These are phyloP conservation scores for Shinisaurus crocodilurus DNA, from an alignment of 2,113 vertebrate genomes.

Conservation along the genomic window DNA sequence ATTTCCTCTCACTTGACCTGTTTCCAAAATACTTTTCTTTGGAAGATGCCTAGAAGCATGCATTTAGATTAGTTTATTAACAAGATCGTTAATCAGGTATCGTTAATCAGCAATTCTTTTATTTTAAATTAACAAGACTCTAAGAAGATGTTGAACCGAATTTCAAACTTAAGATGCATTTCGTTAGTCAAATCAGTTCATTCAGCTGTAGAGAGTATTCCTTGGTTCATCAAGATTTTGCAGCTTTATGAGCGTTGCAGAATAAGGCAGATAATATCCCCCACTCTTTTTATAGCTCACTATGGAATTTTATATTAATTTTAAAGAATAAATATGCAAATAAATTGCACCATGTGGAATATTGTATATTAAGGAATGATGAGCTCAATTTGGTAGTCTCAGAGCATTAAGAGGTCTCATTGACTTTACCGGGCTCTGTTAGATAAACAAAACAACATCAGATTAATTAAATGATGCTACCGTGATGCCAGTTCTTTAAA, in stretches of 20 bases:
- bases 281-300: not conserved
- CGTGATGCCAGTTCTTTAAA: not conserved
- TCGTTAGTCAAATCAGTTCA: not conserved
- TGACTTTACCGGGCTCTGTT: not conserved
- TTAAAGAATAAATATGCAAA: slow-evolving; percentile 20
- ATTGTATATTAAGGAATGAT: not conserved
- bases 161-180: slow-evolving; percentile 19
- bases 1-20: slow-evolving; percentile 17
- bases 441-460: not conserved
- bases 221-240: slow-evolving; percentile 17
- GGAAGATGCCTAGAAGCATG: slow-evolving; percentile 37
- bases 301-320: slow-evolving; percentile 16
- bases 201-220: not conserved
- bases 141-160: slow-evolving; percentile 30
- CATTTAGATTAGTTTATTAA: slow-evolving; percentile 71
- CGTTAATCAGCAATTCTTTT: slow-evolving; percentile 42
- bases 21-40: slow-evolving; percentile 57
- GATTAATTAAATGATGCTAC: not conserved
- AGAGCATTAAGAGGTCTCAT: not conserved
- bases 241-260: not conserved
- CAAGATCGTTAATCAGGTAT: slow-evolving; percentile 54
- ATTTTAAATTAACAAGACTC: slow-evolving; percentile 34
- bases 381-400: not conserved
- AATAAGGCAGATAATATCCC: not conserved
- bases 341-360: not conserved